Evolutionary conservation across 2,113 vertebrate species (phyloP), one percentile per base, ranked within the genome.

Genomic region (Urocolius indicus): DNA sequence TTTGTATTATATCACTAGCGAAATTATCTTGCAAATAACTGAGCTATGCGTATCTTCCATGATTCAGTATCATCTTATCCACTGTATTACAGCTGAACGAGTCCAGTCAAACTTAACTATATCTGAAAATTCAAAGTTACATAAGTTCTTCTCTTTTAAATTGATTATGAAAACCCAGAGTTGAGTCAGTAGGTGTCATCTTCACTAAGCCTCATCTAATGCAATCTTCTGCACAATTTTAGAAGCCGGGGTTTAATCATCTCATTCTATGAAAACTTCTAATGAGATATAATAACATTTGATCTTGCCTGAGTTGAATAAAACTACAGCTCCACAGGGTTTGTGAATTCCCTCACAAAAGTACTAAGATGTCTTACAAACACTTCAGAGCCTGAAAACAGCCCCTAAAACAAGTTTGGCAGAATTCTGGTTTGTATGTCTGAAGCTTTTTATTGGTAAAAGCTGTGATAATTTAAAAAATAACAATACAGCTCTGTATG

Each of bases 121-220:
- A 77, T 13, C 48, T 58, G 27, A 85, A 36, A 91, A 78, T 49
- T 52, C 6, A 13, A 81, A 71, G 30, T 90, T 93, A 58, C 3
- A 0, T 27, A 93, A 94, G 22, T 76, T 69, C 66, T 84, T 72
- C 62, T 91, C 63, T 34, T 38, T 84, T 58, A 87, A 89, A 51
- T n/a, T 62, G 30, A 89, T 75, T 68, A 79, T 16, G 54, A 76
- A 58, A 94, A 87, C n/a, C 52, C 81, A 87, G 52, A 92, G 86
- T 45, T 45, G 87, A 95, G 65, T 81, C 57, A 87, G 80, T 46
- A 72, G 83, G 76, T 91, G 61, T 58, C 73, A 92, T 72, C 77
- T 89, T 66, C 89, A 65, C 41, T 74, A 63, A 80, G 57, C 69
- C 78, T 90, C 79, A 81, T 43, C 72, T 74, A 67, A 51, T 34